These are phyloP conservation scores for Anastrepha obliqua DNA, from an alignment of 1,140 invertebrate species.

Conservation along the genomic window DNA sequence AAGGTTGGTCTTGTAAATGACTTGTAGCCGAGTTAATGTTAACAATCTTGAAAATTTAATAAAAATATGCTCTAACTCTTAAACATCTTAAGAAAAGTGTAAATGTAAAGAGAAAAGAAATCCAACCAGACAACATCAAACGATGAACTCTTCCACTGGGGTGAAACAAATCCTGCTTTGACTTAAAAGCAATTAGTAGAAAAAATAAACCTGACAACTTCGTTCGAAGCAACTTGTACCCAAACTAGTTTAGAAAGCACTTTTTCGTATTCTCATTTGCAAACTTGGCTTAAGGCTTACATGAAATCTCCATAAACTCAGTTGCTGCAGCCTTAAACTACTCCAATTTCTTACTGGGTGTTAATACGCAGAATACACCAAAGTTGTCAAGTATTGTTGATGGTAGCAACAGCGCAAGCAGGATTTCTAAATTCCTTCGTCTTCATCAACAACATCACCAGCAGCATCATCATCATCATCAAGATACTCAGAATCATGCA, in stretches of 20 bases:
- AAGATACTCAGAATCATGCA: constrained; percentile 24
- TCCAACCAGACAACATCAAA: constrained; percentile 34
- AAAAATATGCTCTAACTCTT: neutral
- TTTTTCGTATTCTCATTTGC: neutral
- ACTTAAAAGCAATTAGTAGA: neutral
- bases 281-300: neutral
- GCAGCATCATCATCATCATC: neutral
- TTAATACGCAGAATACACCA: neutral
- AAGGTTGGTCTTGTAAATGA: no score
- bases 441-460: neutral
- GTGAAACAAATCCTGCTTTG: neutral
- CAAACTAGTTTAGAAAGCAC: neutral
- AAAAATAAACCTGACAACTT: neutral
- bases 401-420: neutral
- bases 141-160: constrained; percentile 29
- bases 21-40: neutral
- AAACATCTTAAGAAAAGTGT: constrained; percentile 3
- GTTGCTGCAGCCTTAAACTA: neutral
- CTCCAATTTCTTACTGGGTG: neutral
- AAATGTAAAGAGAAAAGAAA: neutral
- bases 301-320: neutral
- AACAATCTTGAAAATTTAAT: neutral
- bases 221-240: neutral
- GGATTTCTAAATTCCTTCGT: constrained; percentile 19
- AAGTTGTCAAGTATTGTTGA: constrained; percentile 18